These are phyloP conservation scores for Sminthurinus aureus DNA, from an alignment of 2,888 invertebrate genomes.

Conservation along the genomic window DNA sequence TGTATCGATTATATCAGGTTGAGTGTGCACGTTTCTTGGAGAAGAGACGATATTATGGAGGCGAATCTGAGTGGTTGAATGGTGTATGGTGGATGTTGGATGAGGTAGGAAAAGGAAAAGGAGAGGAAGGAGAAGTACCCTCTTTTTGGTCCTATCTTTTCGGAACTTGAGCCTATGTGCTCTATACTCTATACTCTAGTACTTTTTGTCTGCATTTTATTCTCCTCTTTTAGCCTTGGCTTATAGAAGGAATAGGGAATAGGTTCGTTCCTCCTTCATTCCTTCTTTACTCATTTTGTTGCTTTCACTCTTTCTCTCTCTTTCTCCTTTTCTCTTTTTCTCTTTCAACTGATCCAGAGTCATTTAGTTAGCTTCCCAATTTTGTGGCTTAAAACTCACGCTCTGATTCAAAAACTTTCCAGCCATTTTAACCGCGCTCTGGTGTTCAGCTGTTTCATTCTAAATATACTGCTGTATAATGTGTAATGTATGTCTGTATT, in stretches of 20 bases:
- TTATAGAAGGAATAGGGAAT: neutral
- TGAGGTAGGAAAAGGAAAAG: constrained; percentile 4
- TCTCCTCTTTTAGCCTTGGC: neutral
- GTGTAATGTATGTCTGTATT: too few species aligned
- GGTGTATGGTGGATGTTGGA: neutral
- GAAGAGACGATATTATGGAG: constrained; percentile 15
- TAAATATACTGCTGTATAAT: neutral
- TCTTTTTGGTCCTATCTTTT: too few species aligned
- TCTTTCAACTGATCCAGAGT: constrained; percentile 12
- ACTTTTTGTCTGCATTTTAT: too few species aligned
- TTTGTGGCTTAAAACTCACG: constrained; percentile 37
- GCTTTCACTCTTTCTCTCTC: constrained; percentile 14
- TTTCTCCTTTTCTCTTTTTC: constrained; percentile 17
- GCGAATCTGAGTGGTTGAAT: constrained; percentile 23
- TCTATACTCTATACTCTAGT: too few species aligned
- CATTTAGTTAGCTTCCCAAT: constrained; percentile 25
- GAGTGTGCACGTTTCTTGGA: constrained; percentile 32
- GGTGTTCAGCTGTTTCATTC: neutral
- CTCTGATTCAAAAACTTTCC: constrained; percentile 40
- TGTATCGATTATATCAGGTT: constrained; percentile 24
- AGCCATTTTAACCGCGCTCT: neutral
- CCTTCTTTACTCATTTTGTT: neutral
- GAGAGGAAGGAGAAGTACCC: too few species aligned
- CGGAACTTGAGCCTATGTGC: too few species aligned
- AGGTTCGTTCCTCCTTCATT: neutral